Percentiles rank a stretch among this genome's conserved stretches.
These are phyloP conservation scores for Acyrthosiphon pisum DNA, from an alignment of 1,140 invertebrate genomes.

Conservation along the genomic window DNA sequence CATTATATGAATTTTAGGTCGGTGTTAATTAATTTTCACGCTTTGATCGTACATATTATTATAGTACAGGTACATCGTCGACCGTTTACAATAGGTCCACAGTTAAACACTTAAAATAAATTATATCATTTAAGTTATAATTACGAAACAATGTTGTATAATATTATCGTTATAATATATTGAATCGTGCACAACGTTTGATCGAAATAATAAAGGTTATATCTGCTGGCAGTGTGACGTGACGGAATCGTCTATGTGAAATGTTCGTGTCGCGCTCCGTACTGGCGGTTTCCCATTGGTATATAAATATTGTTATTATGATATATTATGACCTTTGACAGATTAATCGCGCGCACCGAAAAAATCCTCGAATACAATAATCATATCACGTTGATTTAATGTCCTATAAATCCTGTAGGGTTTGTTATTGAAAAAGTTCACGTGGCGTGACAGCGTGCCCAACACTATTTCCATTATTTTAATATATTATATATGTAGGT, in stretches of 20 bases:
- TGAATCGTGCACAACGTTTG: background rate
- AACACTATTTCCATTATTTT: background rate
- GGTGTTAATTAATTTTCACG: background rate
- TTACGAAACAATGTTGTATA: background rate
- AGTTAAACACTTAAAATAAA: background rate
- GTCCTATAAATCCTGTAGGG: background rate
- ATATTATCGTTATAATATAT: background rate
- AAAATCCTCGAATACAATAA: background rate
- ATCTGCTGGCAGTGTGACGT: background rate
- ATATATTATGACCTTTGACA: background rate
- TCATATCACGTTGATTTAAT: background rate
- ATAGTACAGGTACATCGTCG: background rate
- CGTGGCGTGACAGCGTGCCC: background rate
- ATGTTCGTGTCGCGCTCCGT: background rate
- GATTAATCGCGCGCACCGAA: background rate
- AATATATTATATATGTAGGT: background rate
- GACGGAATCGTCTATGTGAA: background rate
- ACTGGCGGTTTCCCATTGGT: background rate
- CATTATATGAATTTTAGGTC: background rate
- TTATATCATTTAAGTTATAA: too few relatives aligned
- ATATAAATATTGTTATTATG: background rate
- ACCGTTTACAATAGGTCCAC: background rate
- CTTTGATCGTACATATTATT: background rate
- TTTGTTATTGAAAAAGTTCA: background rate
- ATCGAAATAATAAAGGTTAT: background rate